Evolutionary conservation across 1,140 invertebrate genomes (phyloP).

Genomic region (Andrena cerasifolii): DNA sequence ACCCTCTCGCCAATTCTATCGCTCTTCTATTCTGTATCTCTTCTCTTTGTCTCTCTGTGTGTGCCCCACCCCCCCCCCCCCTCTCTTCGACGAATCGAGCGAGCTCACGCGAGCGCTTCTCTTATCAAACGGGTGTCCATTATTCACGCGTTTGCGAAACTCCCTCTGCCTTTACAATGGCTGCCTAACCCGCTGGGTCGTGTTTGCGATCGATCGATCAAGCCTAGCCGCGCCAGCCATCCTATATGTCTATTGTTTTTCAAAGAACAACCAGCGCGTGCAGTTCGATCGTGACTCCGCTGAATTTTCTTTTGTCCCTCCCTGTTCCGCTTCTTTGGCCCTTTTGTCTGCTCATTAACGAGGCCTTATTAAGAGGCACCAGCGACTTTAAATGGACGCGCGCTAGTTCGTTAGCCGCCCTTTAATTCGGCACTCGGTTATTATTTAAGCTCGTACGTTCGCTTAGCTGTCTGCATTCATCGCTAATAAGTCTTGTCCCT

Average conservation of each 20-base stretch:
- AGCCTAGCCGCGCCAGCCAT: constrained; percentile 25
- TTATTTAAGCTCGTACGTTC: not conserved
- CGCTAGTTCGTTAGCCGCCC: constrained; percentile 30
- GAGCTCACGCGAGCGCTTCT: constrained; percentile 75
- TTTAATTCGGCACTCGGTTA: constrained; percentile 15
- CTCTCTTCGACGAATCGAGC: constrained; percentile 68
- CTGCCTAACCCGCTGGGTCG: constrained; percentile 51
- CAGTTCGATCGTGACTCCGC: constrained; percentile 48
- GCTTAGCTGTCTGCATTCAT: not conserved
- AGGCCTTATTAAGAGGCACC: constrained; percentile 34
- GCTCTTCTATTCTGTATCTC: constrained; percentile 17
- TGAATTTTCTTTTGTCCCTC: constrained; percentile 50
- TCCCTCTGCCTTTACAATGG: constrained; percentile 66
- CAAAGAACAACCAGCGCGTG: constrained; percentile 57
- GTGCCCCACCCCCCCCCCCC: not conserved
- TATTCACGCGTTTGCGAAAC: constrained; percentile 75
- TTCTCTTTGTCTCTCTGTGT: constrained; percentile 27
- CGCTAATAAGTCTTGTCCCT: not conserved
- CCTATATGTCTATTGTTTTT: constrained; percentile 59
- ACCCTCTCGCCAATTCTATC: constrained; percentile 53
- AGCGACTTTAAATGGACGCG: constrained; percentile 18
- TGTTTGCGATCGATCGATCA: constrained; percentile 60
- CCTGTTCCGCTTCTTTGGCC: constrained; percentile 22
- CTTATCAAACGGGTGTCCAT: constrained; percentile 80
- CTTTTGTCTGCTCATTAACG: constrained; percentile 39